Evolutionary conservation across 2,888 invertebrate species (phyloP).

Genomic region (Tineola bisselliella): DNA sequence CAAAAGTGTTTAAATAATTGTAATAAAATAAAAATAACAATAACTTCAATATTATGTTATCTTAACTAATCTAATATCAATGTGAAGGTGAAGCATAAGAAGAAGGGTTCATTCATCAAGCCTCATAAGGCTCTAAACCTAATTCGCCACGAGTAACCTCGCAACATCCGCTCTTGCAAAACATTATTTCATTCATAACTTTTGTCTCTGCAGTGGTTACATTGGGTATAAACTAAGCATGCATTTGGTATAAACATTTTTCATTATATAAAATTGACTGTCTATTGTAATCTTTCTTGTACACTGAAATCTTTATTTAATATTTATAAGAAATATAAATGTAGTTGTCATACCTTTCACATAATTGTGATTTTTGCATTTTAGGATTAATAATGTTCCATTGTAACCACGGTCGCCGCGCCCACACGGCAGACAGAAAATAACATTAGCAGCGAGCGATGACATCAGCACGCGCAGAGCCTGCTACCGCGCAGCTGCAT

Average conservation of each 20-base stretch:
- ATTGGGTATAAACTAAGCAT: conserved; percentile 21
- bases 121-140: conserved; percentile 66
- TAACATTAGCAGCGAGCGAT: conserved; percentile 57
- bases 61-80: neutral
- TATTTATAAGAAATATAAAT: too few species aligned
- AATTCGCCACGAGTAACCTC: conserved; percentile 64
- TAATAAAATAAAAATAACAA: neutral
- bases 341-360: too few species aligned
- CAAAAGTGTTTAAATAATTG: neutral
- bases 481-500: conserved; percentile 41
- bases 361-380: too few species aligned
- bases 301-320: too few species aligned
- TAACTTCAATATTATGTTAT: neutral
- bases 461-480: conserved; percentile 50
- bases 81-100: conserved; percentile 19
- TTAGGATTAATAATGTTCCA: neutral
- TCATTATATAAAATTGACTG: too few species aligned
- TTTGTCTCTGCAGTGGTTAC: conserved; percentile 37
- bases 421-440: conserved; percentile 59
- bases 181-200: conserved; percentile 67
- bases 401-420: conserved; percentile 27
- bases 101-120: conserved; percentile 57
- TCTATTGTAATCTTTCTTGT: too few species aligned
- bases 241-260: neutral
- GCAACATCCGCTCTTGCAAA: conserved; percentile 69